phyloP scores from a whole-genome alignment of 2,113 vertebrate species.

The Azemiops feae region DNA sequence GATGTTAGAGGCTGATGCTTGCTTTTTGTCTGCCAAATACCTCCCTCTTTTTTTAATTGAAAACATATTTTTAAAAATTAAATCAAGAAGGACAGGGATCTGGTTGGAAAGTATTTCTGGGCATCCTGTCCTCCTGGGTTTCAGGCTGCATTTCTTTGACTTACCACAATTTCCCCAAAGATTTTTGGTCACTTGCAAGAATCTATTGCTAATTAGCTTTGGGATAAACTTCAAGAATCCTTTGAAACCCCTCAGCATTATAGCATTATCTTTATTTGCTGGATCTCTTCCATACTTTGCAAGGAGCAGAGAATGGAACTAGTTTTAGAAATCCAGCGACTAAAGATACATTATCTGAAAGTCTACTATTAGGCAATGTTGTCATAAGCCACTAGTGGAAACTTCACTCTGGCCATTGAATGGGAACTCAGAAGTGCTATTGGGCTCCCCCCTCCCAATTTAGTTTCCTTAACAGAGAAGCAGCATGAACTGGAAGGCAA shows the following conservation, averaged over 20 bases:
- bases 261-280: rapidly evolving
- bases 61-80: background rate
- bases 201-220: rapidly evolving
- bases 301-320: rapidly evolving
- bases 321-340: background rate
- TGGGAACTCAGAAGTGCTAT: background rate
- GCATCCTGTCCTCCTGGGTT: background rate
- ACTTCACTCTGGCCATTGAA: background rate
- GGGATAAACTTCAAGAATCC: background rate
- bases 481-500: background rate
- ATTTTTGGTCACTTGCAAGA: background rate
- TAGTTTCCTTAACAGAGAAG: background rate
- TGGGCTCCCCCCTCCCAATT: background rate
- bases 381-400: background rate
- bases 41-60: background rate
- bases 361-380: background rate
- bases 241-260: background rate
- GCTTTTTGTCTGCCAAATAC: background rate
- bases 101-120: background rate
- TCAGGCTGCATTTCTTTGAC: background rate
- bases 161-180: background rate
- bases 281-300: rapidly evolving
- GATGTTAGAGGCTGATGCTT: background rate
- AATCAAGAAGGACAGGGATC: background rate
- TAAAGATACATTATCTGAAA: background rate